Evolutionary conservation across 2,888 invertebrate genomes (phyloP), one percentile per base, ranked within the genome.

Genomic region (Ceramica pisi): DNA sequence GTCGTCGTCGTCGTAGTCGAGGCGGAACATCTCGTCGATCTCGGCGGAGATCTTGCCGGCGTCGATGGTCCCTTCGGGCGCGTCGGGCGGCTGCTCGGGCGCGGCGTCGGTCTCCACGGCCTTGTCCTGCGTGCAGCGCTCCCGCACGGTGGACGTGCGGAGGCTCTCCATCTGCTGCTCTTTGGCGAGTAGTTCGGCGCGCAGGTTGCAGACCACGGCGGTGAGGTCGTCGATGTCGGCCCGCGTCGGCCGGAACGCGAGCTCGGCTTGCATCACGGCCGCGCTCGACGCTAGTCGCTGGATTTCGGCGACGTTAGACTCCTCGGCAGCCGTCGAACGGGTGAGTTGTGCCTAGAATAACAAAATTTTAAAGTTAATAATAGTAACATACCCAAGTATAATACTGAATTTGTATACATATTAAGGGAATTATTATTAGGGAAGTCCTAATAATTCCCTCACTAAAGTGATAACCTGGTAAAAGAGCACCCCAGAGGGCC

Each of bases 221-320:
- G 96, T 93, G 83, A 97, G 96, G 87, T 96, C 96, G 90, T 97
- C 96, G 86, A 96, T 90, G 89, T 96, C 96, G 80, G 95, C 94
- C 83, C 96, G 96, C 71, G 97, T 96, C 83, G 97, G 97, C 67
- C 97, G 94, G 92, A 96, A 96, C 62, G 97, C 96, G 74, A 97
- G 95, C 91, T 97, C 96, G 72, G 97, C 95, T 80, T 96, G 95
- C 92, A 96, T 91, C 81, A 96, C 97, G 63, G 96, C 96, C 77
- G 93, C 92, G 84, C 84, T 92, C 21, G 94, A 86, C 67, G 95
- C 90, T 59, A 97, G 91, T 82, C 97, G 96, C 90, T 96, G 96
- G 75, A 97, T 96, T 86, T 97, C 97, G 38, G 96, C 96, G 75
- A 96, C 92, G 86, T 96, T 96, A 76, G 96, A 96, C 83, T 97